Conservation (phyloP, 1,140 invertebrate species). For the Dolichoris vasculosae region DNA sequence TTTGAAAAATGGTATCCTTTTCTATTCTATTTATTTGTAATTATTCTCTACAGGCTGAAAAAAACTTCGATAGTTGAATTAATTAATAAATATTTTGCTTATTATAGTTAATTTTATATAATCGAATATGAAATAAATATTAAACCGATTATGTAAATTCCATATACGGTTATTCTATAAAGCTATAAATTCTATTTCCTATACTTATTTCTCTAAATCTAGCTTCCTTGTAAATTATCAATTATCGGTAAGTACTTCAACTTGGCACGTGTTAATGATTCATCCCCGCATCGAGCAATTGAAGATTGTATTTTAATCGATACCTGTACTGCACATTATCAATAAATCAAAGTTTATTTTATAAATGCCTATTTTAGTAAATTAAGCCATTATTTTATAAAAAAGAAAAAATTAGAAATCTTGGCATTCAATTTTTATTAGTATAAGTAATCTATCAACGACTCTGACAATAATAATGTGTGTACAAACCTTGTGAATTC, state of each 20-base stretch:
- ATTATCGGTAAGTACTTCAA: slow-evolving; percentile 2
- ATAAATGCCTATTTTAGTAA: neutral
- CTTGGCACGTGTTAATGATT: neutral
- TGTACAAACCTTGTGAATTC: neutral
- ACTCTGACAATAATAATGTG: neutral
- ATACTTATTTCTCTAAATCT: neutral
- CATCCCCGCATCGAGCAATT: neutral
- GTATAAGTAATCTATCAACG: neutral
- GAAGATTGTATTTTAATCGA: neutral
- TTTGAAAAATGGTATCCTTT: too few relatives aligned
- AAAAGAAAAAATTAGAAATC: slow-evolving; percentile 10
- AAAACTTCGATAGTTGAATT: too few relatives aligned
- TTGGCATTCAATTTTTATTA: neutral
- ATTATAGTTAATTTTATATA: too few relatives aligned
- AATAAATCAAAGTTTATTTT: neutral
- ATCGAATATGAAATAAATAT: too few relatives aligned
- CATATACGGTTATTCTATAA: too few relatives aligned
- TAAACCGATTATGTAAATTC: too few relatives aligned
- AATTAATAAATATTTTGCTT: too few relatives aligned
- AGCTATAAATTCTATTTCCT: too few relatives aligned
- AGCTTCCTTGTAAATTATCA: neutral
- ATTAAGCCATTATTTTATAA: neutral
- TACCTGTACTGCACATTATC: neutral
- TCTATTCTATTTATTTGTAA: too few relatives aligned
- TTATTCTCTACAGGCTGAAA: too few relatives aligned